A percentile compares a stretch with the other conserved stretches of the same genome.
Evolutionary conservation across 2,113 vertebrate genomes (phyloP).

Genomic region (Sardina pilchardus): DNA sequence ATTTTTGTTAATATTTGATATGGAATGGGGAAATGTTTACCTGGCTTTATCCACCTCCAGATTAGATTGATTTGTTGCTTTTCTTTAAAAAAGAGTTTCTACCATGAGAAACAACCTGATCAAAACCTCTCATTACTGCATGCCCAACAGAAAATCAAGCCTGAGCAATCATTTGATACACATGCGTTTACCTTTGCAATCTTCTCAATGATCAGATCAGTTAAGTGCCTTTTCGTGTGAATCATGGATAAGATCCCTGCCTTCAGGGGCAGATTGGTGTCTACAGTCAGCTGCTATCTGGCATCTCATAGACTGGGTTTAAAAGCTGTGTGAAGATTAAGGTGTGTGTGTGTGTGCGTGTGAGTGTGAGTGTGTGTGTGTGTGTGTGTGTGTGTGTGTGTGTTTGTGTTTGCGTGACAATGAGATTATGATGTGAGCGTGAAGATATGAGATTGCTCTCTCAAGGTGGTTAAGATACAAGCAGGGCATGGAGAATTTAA

Average conservation of each 20-base stretch:
- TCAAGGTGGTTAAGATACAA: neutral
- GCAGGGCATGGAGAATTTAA: neutral
- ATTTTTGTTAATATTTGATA: conserved; percentile 73
- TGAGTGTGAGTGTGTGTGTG: neutral
- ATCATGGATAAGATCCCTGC: neutral
- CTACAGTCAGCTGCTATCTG: neutral
- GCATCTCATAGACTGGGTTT: neutral
- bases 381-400: neutral
- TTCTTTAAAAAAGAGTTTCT: neutral
- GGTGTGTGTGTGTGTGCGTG: neutral
- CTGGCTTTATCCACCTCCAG: conserved; percentile 8
- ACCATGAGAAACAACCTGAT: neutral
- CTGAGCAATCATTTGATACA: conserved; percentile 2
- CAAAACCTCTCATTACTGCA: neutral
- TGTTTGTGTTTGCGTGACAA: neutral
- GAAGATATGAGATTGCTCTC: neutral
- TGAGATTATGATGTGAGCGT: neutral
- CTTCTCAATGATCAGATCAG: neutral
- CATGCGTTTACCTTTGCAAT: conserved; percentile 4
- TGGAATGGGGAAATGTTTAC: conserved; percentile 54
- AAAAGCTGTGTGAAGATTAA: neutral
- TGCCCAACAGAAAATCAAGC: neutral
- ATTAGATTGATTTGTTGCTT: neutral
- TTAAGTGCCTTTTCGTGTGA: conserved; percentile 6
- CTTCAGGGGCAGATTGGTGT: neutral